Base-by-base conservation (phyloP, 2,888 invertebrate species). In the Polietes domitor region DNA sequence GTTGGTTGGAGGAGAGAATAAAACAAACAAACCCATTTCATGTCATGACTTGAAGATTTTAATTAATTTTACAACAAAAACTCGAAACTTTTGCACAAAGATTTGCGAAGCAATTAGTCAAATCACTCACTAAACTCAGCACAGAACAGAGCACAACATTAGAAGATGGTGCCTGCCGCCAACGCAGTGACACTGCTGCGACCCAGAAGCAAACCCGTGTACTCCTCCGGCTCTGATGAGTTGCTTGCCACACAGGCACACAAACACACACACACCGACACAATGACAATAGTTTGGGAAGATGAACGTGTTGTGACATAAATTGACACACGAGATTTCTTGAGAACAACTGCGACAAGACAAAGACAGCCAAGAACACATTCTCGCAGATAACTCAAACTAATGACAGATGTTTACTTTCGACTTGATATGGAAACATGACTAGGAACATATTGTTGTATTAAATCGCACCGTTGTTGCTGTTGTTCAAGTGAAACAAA, bases 101-200 rank as follows among this genome's bases (percentile, higher is more conserved):
- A 84, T 84, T 84, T 84, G 78, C 84, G 61, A 84, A 84, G 84
- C 84, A 81, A 81, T 84, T 84, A 84, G 84, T 84, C 84, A 81
- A 84, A 81, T 84, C 84, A 81, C 81, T 81, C 75, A 81, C 83
- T 84, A 72, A 84, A 84, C 78, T 80, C 84, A 76, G 72, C 73
- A 17, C n/a, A n/a, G 37, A 63, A 78, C 37, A 37, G 32, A n/a
- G n/a, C n/a, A n/a, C 19, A 76, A 80, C 68, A 77, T 71, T 24
- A 58, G 53, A 24, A 61, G 61, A 47, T 24, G 58, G 7, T 15
- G 19, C 53, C 53, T 21, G 26, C 10, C 19, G 50, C 58, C 58
- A 37, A 9, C 53, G 53, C 53, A 21, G 2, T n/a, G 47, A 47
- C 47, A 47, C 47, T 47, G 47, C 47, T 21, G 53, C 53, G 21